Percentiles rank a stretch among this genome's conserved stretches.
phyloP scores from a whole-genome alignment of 2,113 vertebrate species.

The Dasypus novemcinctus region DNA sequence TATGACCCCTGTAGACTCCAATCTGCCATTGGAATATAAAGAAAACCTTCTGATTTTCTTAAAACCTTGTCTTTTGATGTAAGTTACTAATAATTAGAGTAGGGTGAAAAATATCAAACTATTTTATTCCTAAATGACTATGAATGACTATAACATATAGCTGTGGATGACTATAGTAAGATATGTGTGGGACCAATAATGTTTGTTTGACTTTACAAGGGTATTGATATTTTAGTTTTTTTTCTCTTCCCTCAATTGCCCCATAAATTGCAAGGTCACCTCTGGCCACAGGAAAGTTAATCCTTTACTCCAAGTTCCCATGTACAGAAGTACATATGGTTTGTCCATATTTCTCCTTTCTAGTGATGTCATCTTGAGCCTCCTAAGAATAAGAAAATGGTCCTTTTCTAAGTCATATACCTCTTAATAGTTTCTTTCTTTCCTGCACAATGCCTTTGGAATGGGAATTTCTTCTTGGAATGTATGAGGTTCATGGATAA shows the following conservation, averaged over 20 bases:
- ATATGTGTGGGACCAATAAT: neutral
- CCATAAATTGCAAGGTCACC: neutral
- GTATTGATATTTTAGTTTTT: neutral
- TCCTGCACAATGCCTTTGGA: neutral
- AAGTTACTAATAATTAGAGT: neutral
- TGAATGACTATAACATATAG: neutral
- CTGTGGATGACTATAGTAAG: neutral
- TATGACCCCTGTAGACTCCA: neutral
- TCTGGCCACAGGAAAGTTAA: neutral
- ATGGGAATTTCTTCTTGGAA: neutral
- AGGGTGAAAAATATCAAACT: neutral
- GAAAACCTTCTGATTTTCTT: neutral
- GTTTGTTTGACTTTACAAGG: neutral
- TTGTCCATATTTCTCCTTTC: neutral
- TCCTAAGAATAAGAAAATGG: neutral
- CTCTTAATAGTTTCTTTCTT: neutral
- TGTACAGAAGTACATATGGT: neutral
- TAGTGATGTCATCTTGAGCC: neutral
- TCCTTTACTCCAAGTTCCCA: neutral
- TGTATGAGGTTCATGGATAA: neutral
- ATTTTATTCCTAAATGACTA: neutral
- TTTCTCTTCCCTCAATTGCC: neutral
- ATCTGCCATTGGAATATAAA: neutral
- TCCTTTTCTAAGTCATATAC: neutral
- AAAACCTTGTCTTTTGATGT: neutral